Conservation (phyloP, 1,140 invertebrate species). For the Scaptodrosophila lebanonensis region DNA sequence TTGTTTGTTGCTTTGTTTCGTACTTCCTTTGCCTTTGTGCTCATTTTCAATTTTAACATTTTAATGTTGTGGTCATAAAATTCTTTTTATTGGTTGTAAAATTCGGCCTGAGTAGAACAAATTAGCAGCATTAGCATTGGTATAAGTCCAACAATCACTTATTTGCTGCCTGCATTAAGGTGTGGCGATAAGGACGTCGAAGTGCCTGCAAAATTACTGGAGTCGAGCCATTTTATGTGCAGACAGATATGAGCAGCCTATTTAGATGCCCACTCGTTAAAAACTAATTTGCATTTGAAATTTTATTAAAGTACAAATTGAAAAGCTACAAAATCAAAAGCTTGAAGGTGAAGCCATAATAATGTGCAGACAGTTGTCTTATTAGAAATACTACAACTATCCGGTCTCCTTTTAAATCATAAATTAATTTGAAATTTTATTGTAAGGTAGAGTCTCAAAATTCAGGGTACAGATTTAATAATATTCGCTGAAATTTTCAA, state of each 20-base stretch:
- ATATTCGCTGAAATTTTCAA: too few species aligned
- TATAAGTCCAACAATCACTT: conserved; percentile 60
- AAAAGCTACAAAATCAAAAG: conserved; percentile 25
- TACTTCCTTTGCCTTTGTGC: conserved; percentile 43
- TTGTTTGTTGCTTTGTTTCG: conserved; percentile 48
- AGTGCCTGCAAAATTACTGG: conserved; percentile 59
- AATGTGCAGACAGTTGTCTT: too few species aligned
- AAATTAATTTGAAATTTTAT: too few species aligned
- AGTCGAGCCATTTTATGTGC: conserved; percentile 32
- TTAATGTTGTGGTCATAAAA: conserved; percentile 75
- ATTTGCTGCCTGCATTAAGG: conserved; percentile 56
- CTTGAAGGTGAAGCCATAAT: too few species aligned
- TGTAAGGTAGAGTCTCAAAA: too few species aligned
- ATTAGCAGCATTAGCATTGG: conserved; percentile 58
- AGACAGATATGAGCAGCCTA: background rate
- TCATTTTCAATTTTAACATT: conserved; percentile 74
- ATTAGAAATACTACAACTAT: too few species aligned
- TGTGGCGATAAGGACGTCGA: conserved; percentile 52
- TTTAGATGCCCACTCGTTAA: background rate
- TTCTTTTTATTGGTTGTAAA: conserved; percentile 74
- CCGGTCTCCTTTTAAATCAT: too few species aligned
- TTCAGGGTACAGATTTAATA: too few species aligned
- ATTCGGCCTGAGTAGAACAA: conserved; percentile 42
- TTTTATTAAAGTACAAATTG: conserved; percentile 56
- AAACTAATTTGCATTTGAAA: conserved; percentile 48